Percentiles rank a stretch among this genome's conserved stretches.
Evolutionary conservation across 2,113 vertebrate genomes (phyloP).

Genomic region (Phodopus roborovskii): DNA sequence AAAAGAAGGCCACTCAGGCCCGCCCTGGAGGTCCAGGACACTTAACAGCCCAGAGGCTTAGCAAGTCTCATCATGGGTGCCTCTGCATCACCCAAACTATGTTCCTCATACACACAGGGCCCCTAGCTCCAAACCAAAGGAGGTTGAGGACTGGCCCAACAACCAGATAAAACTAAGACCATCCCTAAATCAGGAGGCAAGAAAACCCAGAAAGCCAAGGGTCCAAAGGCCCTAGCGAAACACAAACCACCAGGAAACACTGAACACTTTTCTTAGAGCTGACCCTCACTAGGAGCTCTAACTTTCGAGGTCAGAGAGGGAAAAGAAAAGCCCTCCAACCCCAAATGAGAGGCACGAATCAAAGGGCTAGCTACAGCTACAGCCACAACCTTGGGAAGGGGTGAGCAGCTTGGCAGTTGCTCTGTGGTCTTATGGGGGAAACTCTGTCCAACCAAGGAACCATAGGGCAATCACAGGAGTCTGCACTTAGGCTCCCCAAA

Average conservation of each 20-base stretch:
- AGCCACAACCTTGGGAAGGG: not conserved
- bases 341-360: slow-evolving; percentile 46
- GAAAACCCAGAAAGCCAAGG: slow-evolving; percentile 62
- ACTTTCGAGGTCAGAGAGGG: slow-evolving; percentile 4
- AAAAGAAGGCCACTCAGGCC: slow-evolving; percentile 57
- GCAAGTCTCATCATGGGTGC: not conserved
- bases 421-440: not conserved
- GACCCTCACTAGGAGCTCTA: slow-evolving; percentile 14
- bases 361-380: not conserved
- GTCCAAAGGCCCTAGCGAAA: slow-evolving; percentile 9
- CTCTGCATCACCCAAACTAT: not conserved
- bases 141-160: not conserved
- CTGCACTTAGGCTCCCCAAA: slow-evolving; percentile 12
- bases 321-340: not conserved
- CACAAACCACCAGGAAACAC: slow-evolving; percentile 27
- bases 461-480: not conserved
- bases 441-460: slow-evolving; percentile 31
- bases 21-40: slow-evolving; percentile 34
- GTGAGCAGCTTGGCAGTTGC: slow-evolving; percentile 46
- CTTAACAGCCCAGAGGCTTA: slow-evolving; percentile 41
- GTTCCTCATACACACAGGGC: not conserved
- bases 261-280: slow-evolving; percentile 33
- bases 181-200: slow-evolving; percentile 54
- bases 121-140: slow-evolving; percentile 31
- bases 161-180: slow-evolving; percentile 49